Evolutionary conservation across 2,797 vertebrate genomes (phyloP), one percentile per base, ranked within the genome.

Genomic region (Chelmon rostratus): DNA sequence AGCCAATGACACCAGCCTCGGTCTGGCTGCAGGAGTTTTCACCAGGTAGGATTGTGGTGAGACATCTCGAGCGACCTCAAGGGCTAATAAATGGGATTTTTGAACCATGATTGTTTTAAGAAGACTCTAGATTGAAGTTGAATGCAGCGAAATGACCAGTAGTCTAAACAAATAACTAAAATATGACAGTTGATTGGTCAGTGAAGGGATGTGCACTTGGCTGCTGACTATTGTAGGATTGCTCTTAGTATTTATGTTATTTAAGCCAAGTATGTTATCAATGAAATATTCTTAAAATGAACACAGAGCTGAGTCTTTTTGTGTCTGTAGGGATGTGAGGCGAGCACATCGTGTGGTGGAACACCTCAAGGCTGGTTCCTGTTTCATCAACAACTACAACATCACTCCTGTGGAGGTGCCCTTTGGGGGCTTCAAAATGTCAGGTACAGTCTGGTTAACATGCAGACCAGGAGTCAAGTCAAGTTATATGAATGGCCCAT

Each of bases 311-410:
- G 47, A 21, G 7, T 21, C 4, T 15, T 6, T 66, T 46, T 81
- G 25, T 68, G 13, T 42, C 21, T 79, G 11, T 49, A 99, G 98
- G 84, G 97, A 99, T 81, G 91, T 99, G 80, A 94, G 94, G 76
- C 96, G 97, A 79, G 98, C 98, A 18, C 98, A 99, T 84, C 95
- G 97, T 33, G 96, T 98, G 68, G 96, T 94, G 9, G 96, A 97
- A 31, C 96, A 95, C 72, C 96, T 99, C 3, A 96, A 99, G 83
- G 97, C 96, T 0, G 98, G 98, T 16, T 95, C 96, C 82, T 99
- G 98, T 85, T 99, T 96, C 90, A 97, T 99, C 78, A 99, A 99
- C 91, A 99, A 99, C 94, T 99, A 99, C 91, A 99, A 99, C 1
- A 58, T 96, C 88, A 98, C 96, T 57, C 97, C 98, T 0, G 97